Percentiles rank a stretch among this genome's conserved stretches.
phyloP scores from a whole-genome alignment of 2,113 vertebrate genomes.

The Onychostruthus taczanowskii region DNA sequence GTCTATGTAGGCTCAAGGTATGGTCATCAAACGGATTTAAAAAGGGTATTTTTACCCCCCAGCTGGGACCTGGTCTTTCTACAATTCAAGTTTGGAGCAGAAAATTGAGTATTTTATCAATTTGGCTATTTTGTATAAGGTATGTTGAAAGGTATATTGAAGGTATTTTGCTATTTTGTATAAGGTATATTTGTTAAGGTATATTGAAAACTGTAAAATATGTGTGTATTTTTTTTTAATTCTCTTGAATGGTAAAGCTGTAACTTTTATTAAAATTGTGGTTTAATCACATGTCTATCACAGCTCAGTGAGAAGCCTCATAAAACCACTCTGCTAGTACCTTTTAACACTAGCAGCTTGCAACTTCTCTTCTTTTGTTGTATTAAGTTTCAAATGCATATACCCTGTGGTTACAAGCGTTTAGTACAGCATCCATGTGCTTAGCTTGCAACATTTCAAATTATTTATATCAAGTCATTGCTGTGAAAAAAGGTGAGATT shows the following conservation, averaged over 20 bases:
- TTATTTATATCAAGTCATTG: slow-evolving; percentile 64
- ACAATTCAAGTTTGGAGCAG: neutral
- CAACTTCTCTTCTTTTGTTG: slow-evolving; percentile 12
- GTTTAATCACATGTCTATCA: slow-evolving; percentile 33
- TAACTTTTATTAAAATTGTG: slow-evolving; percentile 54
- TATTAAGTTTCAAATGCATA: slow-evolving; percentile 39
- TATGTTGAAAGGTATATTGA: neutral
- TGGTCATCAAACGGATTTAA: neutral
- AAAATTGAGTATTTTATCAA: neutral
- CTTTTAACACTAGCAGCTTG: slow-evolving; percentile 43
- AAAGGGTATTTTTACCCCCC: neutral
- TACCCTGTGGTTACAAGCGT: slow-evolving; percentile 49
- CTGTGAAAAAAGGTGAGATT: slow-evolving; percentile 22
- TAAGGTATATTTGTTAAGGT: too few relatives aligned
- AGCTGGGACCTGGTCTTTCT: neutral
- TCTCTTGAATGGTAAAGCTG: neutral
- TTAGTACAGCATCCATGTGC: slow-evolving; percentile 72
- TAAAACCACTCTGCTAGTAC: slow-evolving; percentile 54
- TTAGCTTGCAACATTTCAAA: slow-evolving; percentile 69
- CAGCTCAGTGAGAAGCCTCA: slow-evolving; percentile 48
- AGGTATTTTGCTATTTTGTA: too few relatives aligned
- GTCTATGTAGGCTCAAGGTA: neutral
- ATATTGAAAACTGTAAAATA: neutral
- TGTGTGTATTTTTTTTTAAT: fast-evolving
- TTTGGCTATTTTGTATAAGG: too few relatives aligned